phyloP scores from a whole-genome alignment of 64 coral and sea anemone species.

The Exaiptasia diaphana region DNA sequence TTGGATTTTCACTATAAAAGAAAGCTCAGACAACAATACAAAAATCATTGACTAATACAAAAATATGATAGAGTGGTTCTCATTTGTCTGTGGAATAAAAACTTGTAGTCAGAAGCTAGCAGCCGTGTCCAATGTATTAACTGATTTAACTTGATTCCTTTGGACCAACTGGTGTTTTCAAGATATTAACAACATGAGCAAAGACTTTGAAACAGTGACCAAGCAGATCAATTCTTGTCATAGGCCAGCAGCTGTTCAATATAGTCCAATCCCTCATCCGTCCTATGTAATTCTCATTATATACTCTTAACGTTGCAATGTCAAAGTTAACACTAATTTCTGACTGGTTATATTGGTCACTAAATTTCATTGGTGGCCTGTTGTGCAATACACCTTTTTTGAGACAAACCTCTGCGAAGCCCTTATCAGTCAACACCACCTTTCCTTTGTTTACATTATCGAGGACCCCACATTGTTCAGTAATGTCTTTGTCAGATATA shows the following conservation, averaged over 20 bases:
- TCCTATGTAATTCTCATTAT: conserved; percentile 58
- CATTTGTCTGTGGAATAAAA: no score
- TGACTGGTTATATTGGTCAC: conserved; percentile 23
- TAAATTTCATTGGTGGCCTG: conserved; percentile 46
- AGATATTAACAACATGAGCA: conserved; percentile 53
- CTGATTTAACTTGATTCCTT: no score
- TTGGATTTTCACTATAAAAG: no score
- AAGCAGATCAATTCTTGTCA: conserved; percentile 34
- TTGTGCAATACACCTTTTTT: conserved; percentile 35
- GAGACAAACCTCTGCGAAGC: conserved; percentile 33
- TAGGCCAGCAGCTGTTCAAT: conserved; percentile 39
- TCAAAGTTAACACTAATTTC: conserved; percentile 40
- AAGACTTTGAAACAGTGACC: conserved; percentile 35
- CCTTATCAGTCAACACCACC: conserved; percentile 32
- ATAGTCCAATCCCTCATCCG: conserved; percentile 49
- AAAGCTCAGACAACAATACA: no score
- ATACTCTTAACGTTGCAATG: conserved; percentile 29
- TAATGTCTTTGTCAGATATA: conserved; percentile 34
- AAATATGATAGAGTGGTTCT: no score
- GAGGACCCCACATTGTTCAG: conserved; percentile 40
- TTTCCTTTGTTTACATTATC: conserved; percentile 20
- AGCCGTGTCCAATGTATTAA: no score
- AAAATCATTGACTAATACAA: no score
- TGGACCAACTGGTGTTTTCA: conserved; percentile 45
- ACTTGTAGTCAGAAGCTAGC: no score